phyloP scores from a whole-genome alignment of 2,888 invertebrate genomes.

The Leucophora obtusa region DNA sequence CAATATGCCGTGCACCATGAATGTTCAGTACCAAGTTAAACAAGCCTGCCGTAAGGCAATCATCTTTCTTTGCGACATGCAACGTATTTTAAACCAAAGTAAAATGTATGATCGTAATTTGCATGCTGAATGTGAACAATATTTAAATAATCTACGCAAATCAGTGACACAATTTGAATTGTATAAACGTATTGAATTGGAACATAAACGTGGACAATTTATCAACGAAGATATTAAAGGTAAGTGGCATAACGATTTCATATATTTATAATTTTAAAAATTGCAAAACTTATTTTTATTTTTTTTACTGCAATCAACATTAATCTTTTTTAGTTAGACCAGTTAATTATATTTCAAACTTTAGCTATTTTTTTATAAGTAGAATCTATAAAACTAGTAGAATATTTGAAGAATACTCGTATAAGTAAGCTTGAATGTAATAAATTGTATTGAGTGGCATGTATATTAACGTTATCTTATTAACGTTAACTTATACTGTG shows the following conservation, averaged over 20 bases:
- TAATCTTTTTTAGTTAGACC: too few species aligned
- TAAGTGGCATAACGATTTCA: constrained; percentile 56
- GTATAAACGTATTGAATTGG: constrained; percentile 67
- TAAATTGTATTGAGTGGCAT: too few species aligned
- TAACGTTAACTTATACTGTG: too few species aligned
- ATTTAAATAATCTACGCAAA: constrained; percentile 55
- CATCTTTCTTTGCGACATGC: constrained; percentile 66
- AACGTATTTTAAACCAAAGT: constrained; percentile 67
- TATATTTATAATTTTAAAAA: neutral
- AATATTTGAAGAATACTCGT: too few species aligned
- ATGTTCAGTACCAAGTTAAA: constrained; percentile 72
- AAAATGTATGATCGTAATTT: constrained; percentile 67
- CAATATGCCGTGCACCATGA: constrained; percentile 67
- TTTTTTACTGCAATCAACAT: too few species aligned
- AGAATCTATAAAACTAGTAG: too few species aligned
- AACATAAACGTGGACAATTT: constrained; percentile 68
- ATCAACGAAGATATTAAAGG: constrained; percentile 55
- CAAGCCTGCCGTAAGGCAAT: constrained; percentile 68
- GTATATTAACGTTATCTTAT: too few species aligned
- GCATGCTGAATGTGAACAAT: constrained; percentile 68
- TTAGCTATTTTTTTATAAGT: too few species aligned
- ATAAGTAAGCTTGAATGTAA: too few species aligned
- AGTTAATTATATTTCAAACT: too few species aligned
- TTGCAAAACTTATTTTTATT: too few species aligned
- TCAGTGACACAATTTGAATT: constrained; percentile 46